A percentile compares a stretch with the other conserved stretches of the same genome.
Evolutionary conservation across 2,113 vertebrate species (phyloP).

Genomic region (Phoenicopterus ruber): DNA sequence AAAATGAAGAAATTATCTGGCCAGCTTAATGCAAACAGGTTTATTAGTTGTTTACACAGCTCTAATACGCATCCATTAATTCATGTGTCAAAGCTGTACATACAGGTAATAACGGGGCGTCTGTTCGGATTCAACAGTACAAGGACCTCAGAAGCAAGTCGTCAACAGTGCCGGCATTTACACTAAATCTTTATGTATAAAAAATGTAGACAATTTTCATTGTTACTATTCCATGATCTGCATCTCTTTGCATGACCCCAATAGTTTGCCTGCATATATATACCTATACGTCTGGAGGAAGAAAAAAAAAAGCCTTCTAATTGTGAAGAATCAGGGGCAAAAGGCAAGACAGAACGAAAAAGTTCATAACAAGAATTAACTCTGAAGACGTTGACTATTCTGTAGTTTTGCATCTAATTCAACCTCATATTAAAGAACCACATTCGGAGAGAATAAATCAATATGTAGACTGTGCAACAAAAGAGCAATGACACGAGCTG

Average conservation of each 20-base stretch:
- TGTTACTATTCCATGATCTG: background rate
- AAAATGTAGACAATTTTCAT: background rate
- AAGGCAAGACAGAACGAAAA: background rate
- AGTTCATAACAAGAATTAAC: background rate
- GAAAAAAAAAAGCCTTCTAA: background rate
- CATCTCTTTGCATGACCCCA: background rate
- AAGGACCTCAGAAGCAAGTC: background rate
- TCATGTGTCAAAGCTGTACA: background rate
- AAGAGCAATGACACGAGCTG: fast-evolving
- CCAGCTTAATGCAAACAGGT: background rate
- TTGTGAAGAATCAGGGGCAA: background rate
- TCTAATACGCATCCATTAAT: background rate
- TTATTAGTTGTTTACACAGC: background rate
- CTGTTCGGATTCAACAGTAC: background rate
- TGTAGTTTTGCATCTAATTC: background rate
- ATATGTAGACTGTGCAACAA: background rate
- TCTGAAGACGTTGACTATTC: background rate
- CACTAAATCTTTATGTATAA: background rate
- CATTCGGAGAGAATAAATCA: background rate
- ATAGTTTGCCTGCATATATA: fast-evolving
- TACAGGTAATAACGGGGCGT: background rate
- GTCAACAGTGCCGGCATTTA: background rate
- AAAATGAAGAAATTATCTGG: background rate
- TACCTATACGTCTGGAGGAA: no score
- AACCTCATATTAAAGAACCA: background rate